phyloP scores from a whole-genome alignment of 2,113 vertebrate species.

The Peromyscus maniculatus region DNA sequence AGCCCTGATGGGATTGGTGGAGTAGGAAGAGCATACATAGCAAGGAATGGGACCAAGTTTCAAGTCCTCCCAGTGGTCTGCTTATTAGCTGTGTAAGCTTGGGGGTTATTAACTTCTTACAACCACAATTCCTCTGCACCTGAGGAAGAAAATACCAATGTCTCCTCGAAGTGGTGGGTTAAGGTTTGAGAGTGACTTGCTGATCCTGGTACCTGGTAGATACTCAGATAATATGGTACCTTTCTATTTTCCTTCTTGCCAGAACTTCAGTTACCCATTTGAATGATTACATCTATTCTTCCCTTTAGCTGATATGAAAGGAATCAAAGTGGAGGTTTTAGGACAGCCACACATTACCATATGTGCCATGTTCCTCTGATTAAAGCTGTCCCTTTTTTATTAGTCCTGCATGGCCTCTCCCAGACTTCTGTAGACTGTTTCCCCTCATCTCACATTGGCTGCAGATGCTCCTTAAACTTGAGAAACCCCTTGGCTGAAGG shows the following conservation, averaged over 20 bases:
- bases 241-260: background rate
- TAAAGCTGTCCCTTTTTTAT: background rate
- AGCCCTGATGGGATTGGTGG: background rate
- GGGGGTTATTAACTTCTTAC: background rate
- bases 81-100: background rate
- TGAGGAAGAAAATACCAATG: background rate
- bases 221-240: rapidly evolving
- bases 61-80: background rate
- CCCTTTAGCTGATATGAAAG: background rate
- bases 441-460: slow-evolving; percentile 64
- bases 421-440: slow-evolving; percentile 64
- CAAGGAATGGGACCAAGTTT: background rate
- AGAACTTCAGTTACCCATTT: slow-evolving; percentile 27
- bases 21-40: background rate
- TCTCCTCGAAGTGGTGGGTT: rapidly evolving
- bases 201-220: background rate
- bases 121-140: rapidly evolving
- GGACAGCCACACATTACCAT: background rate
- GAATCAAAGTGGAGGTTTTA: background rate
- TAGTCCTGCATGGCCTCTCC: slow-evolving; percentile 57
- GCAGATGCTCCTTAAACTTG: slow-evolving; percentile 67
- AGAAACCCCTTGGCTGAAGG: slow-evolving; percentile 69
- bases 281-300: background rate
- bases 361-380: background rate
- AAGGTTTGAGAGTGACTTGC: background rate